Base-by-base conservation (phyloP, 1,140 invertebrate genomes). In the Drosophila orena region DNA sequence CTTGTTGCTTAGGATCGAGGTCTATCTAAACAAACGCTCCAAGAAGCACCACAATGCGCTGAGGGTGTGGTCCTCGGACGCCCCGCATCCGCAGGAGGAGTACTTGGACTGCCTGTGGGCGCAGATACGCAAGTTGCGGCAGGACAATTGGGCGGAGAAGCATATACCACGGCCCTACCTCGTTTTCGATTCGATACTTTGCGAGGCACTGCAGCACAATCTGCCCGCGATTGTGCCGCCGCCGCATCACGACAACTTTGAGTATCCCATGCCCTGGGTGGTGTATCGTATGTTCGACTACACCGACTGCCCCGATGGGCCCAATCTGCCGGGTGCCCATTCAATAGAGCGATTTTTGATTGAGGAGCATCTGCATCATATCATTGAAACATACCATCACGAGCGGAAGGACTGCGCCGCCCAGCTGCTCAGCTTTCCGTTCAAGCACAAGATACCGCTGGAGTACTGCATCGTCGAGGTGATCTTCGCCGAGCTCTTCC, bases 391-490 rank as follows among this genome's bases (percentile, higher is more conserved):
- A 74, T 96, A 98, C 93, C 95, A 96, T 88, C 92, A 95, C 6
- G 98, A 99, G 92, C 94, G 98, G 61, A 99, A 99, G 93, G 97
- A 98, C 91, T 99, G 98, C 94, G 97, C 98, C 42, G 95, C 96
- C 4, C 96, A 97, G 80, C 92, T 99, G n/a, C 93, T 99, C 5
- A 97, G 96, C 83, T 99, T 98, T 90, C 96, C 97, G 5, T 97
- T 98, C 75, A 98, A 98, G 93, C 94, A 96, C 6, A 98, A 98
- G 93, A 97, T 99, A 74, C 99, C 99, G 1, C 92, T 99, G 12
- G 98, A 99, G 90, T 99, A 99, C 93, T 98, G 99, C 93, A 99
- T 99, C 73, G 97, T 99, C 3, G 98, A 99, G 94, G 97, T 98
- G 2, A 96, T 99, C 81, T 98, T 99, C 94, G 96, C 96, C 3